Base-by-base conservation (phyloP, 2,113 vertebrate species). In the Pleuronectes platessa region DNA sequence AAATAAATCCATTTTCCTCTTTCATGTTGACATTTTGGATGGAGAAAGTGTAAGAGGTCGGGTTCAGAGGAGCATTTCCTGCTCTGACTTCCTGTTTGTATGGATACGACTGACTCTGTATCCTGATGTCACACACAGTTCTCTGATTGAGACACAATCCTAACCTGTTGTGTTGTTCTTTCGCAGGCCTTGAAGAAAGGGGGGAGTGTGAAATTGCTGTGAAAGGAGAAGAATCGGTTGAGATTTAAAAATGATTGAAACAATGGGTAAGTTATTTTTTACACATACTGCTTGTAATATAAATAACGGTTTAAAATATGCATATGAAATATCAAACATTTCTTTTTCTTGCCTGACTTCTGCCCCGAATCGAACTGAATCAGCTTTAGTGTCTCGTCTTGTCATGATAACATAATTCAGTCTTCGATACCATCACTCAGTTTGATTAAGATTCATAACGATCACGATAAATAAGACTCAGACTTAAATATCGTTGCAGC, bases 201-300 rank as follows among this genome's bases (percentile, higher is more conserved):
- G 9, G 74, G 75, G 68, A 49, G 24, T 20, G 23, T 23, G 42
- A 68, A 42, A 59, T 26, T 61, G 23, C 37, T 61, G 47, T 77
- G 63, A 59, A 66, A 84, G 71, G 69, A 66, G 74, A 71, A 0
- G 64, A 31, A 56, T 51, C 31, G 63, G 37, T 59, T 60, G 40
- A 70, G 42, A 31, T 72, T 13, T 62, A 56, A 56, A 87, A 67
- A 95, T 95, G 94, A 95, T 95, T 68, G 94, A 95, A 92, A 92
- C 93, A 69, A 94, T 94, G 78, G 94, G 94, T 95, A 80, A 94
- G 93, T 91, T 9, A 60, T 10, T 4, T 3, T 66, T 61, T 67
- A 2, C 26, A 24, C 1, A n/a, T n/a, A 18, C 24, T 24, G 24
- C 9, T 62, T 59, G 5, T 18, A 5, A 60, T 5, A 27, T 27